Conservation (phyloP, 2,113 vertebrate genomes). For the Gulo gulo region DNA sequence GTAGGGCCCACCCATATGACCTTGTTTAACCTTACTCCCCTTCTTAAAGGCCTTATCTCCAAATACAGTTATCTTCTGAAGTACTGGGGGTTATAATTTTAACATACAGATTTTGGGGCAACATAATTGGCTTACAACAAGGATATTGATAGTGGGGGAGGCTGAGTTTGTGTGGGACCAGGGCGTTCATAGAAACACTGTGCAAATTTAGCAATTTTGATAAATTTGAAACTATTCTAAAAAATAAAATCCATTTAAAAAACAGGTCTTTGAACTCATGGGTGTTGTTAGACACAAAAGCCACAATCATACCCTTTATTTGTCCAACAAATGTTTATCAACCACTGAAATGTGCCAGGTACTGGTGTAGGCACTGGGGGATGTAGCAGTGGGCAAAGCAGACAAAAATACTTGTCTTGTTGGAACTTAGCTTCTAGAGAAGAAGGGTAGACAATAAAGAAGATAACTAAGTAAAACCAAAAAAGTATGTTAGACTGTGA, state of each 20-base stretch:
- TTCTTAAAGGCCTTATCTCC: not conserved
- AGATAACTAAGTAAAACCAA: not conserved
- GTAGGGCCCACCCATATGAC: not conserved
- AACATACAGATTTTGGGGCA: not conserved
- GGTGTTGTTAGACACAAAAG: not conserved
- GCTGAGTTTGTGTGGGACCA: not conserved
- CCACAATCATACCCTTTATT: not conserved
- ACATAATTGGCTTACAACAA: not conserved
- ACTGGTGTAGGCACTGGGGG: not conserved
- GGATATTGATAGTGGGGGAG: not conserved
- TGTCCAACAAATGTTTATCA: not conserved
- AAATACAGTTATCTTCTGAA: not conserved
- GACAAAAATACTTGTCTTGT: not conserved
- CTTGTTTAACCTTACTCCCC: not conserved
- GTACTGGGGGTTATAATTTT: not conserved
- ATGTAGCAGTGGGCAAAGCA: not conserved
- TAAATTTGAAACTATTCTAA: not conserved
- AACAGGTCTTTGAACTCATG: not conserved
- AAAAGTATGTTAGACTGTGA: not conserved
- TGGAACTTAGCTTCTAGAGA: not conserved
- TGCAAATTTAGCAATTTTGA: not conserved
- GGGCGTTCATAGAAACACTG: not conserved
- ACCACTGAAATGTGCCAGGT: not conserved
- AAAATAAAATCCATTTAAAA: not conserved
- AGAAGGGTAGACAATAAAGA: not conserved